These are phyloP conservation scores for Erinaceus europaeus DNA, from an alignment of 2,113 vertebrate species.

Conservation along the genomic window DNA sequence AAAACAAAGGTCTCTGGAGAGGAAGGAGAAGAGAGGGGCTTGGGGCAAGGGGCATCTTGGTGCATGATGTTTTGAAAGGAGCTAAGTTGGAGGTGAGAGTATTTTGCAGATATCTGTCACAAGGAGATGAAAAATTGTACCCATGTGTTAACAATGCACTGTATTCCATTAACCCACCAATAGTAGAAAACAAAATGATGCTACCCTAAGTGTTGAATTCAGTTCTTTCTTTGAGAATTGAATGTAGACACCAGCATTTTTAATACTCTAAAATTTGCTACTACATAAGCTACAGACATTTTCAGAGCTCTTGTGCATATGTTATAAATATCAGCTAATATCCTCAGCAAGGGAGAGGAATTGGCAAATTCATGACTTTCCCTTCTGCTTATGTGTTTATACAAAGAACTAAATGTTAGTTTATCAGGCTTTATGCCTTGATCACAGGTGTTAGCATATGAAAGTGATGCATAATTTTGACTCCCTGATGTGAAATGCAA, in stretches of 20 bases:
- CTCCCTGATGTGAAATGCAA: background rate
- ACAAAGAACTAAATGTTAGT: conserved; percentile 29
- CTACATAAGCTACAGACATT: background rate
- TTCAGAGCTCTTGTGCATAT: background rate
- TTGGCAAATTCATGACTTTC: background rate
- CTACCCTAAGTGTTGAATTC: background rate
- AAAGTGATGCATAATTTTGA: conserved; percentile 36
- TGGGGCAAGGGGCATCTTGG: no score
- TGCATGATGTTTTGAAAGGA: no score
- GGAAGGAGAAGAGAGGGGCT: no score
- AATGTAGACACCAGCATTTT: background rate
- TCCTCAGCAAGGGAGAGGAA: background rate
- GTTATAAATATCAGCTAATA: conserved; percentile 27
- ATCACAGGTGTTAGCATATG: conserved; percentile 12
- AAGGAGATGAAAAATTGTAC: no score
- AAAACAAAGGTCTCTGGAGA: no score
- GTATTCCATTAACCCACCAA: no score
- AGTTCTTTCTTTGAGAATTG: background rate
- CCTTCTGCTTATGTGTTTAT: conserved; percentile 19
- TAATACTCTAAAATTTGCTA: background rate
- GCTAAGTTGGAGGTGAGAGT: no score
- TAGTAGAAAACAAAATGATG: background rate
- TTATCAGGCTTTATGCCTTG: conserved; percentile 14
- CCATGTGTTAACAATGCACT: no score
- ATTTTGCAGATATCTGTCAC: no score